A percentile compares a stretch with the other conserved stretches of the same genome.
phyloP scores from a whole-genome alignment of 2,113 vertebrate genomes.

The Phalacrocorax carbo region DNA sequence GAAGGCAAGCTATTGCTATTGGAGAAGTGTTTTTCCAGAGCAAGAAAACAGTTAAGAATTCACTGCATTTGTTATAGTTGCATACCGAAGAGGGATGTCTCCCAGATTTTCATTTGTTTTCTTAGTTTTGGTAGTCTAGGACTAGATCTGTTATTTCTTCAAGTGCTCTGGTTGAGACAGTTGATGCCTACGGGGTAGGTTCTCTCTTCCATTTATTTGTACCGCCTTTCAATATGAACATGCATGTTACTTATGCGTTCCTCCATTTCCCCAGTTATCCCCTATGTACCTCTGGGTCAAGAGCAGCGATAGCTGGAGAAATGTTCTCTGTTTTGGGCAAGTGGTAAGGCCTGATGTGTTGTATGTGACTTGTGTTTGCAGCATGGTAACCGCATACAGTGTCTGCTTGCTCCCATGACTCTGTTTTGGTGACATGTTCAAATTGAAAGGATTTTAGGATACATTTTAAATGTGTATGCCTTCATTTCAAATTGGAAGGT shows the following conservation, averaged over 20 bases:
- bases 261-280: neutral
- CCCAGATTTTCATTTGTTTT: neutral
- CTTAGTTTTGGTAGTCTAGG: neutral
- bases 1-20: neutral
- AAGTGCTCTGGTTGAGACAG: neutral
- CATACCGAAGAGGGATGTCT: neutral
- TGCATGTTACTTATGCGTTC: neutral
- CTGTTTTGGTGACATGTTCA: neutral
- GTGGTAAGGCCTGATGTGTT: neutral
- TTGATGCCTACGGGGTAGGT: neutral
- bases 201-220: neutral
- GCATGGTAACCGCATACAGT: neutral
- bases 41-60: neutral
- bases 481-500: neutral
- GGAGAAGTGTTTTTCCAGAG: neutral
- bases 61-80: neutral
- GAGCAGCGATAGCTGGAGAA: neutral
- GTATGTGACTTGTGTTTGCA: neutral
- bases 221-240: neutral
- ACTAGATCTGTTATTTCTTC: neutral
- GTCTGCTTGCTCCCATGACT: neutral
- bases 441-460: neutral
- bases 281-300: neutral
- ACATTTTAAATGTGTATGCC: neutral
- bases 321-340: neutral